Conservation (phyloP, 1,140 invertebrate species). For the Drosophila jambulina region DNA sequence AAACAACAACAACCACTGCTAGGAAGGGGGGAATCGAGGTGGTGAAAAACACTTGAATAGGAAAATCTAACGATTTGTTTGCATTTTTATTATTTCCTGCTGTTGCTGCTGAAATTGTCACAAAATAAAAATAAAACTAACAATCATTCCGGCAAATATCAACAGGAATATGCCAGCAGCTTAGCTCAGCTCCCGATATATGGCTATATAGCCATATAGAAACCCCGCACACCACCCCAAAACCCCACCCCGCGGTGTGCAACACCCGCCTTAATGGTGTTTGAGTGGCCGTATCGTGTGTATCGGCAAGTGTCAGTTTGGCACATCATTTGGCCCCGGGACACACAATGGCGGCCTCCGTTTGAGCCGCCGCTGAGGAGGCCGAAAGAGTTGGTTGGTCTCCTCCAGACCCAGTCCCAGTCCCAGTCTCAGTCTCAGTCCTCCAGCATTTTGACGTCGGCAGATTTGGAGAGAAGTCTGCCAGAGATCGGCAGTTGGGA, state of each 20-base stretch:
- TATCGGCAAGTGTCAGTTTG: constrained; percentile 79
- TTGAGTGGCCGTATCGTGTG: constrained; percentile 72
- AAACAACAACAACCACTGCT: constrained; percentile 34
- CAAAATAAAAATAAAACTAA: constrained; percentile 77
- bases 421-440: constrained; percentile 1
- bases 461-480: constrained; percentile 64
- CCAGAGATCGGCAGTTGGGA: constrained; percentile 24
- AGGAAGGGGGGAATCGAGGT: not conserved
- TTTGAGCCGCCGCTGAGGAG: constrained; percentile 64
- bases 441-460: constrained; percentile 81
- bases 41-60: constrained; percentile 66
- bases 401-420: not conserved
- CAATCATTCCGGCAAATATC: constrained; percentile 60
- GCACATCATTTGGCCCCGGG: constrained; percentile 75
- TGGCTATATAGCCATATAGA: constrained; percentile 16
- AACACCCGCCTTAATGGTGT: constrained; percentile 73
- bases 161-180: constrained; percentile 39
- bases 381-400: constrained; percentile 29
- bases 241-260: not conserved
- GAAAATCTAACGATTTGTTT: constrained; percentile 82
- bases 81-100: constrained; percentile 83
- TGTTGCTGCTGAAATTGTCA: constrained; percentile 71
- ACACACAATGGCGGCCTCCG: constrained; percentile 73
- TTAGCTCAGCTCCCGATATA: constrained; percentile 2
- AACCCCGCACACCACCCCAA: no score